Conservation (phyloP, 2,888 invertebrate species). For the Theristus sp. region DNA sequence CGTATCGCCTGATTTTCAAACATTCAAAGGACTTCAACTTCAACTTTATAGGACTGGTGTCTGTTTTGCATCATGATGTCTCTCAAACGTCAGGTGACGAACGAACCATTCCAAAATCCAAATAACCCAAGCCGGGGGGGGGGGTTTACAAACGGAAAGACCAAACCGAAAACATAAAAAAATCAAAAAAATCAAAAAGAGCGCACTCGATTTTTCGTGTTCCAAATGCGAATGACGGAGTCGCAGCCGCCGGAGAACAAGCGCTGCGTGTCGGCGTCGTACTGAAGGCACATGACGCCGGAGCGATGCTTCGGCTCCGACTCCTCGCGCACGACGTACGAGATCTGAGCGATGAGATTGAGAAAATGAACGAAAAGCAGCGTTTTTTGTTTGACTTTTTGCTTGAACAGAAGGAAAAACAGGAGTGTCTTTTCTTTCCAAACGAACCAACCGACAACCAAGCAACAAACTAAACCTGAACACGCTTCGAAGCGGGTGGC, state of each 20-base stretch:
- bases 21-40: too few species aligned
- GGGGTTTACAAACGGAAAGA: too few species aligned
- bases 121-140: too few species aligned
- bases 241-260: slow-evolving; percentile 90
- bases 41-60: too few species aligned
- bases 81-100: background rate
- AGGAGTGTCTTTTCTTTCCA: too few species aligned
- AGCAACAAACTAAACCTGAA: background rate
- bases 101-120: too few species aligned
- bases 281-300: slow-evolving; percentile 83
- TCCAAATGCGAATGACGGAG: slow-evolving; percentile 65
- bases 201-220: slow-evolving; percentile 33
- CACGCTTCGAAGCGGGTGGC: background rate
- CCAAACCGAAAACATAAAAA: background rate
- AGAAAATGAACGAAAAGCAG: too few species aligned
- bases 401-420: too few species aligned
- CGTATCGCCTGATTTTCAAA: too few species aligned
- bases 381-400: too few species aligned
- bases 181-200: background rate
- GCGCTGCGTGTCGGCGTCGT: slow-evolving; percentile 64
- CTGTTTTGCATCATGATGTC: too few species aligned
- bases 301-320: slow-evolving; percentile 81
- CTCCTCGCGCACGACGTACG: slow-evolving; percentile 90
- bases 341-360: slow-evolving; percentile 60
- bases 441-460: too few species aligned